Base-by-base conservation (phyloP, 2,888 invertebrate genomes). In the Euproctis similis region DNA sequence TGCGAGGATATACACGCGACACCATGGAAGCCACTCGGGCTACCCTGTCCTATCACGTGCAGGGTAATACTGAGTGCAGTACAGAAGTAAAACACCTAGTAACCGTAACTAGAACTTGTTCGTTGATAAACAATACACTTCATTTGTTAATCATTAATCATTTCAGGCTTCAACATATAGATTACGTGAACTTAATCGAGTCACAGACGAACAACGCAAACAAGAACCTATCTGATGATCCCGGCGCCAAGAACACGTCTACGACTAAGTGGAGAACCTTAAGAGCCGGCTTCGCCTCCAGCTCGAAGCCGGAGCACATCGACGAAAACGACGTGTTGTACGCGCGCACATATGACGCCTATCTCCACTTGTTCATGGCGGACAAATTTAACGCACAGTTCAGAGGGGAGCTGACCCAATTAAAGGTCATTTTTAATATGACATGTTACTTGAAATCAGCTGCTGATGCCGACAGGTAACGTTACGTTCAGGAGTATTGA, bases 11-110 rank as follows among this genome's bases (percentile, higher is more conserved):
- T 28, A 0, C 50, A 70, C 37, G 59, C 75, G 0, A 28, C 39
- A 0, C 36, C 47, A 0, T 73, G 68, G 68, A 29, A 24, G 0
- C 32, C 62, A 0, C 18, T 54, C 0, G 75, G 75, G 0, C 39
- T 33, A 6, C 46, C 67, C 0, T 78, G 77, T 7, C 67, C 76
- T 0, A 46, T 75, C 0, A 58, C 59, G 4, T 78, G 77, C 25
- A 41, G 33, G 0, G 66, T 60, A 5, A 46, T 78, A 1, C 10
- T 55, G 0, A 39, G 51, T 1, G 69, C 72, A 0, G 47, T 71
- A 0, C 52, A 61, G 2, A 61, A 42, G 77, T 74, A 40, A 11
- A n/a, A n/a, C n/a, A n/a, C n/a, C n/a, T n/a, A n/a, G n/a, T n/a
- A n/a, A n/a, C n/a, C 17, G 10, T 11, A 23, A 1, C 28, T 39